Evolutionary conservation across 1,140 invertebrate genomes (phyloP), one percentile per base, ranked within the genome.

Genomic region (Diachasmimorpha longicaudata): DNA sequence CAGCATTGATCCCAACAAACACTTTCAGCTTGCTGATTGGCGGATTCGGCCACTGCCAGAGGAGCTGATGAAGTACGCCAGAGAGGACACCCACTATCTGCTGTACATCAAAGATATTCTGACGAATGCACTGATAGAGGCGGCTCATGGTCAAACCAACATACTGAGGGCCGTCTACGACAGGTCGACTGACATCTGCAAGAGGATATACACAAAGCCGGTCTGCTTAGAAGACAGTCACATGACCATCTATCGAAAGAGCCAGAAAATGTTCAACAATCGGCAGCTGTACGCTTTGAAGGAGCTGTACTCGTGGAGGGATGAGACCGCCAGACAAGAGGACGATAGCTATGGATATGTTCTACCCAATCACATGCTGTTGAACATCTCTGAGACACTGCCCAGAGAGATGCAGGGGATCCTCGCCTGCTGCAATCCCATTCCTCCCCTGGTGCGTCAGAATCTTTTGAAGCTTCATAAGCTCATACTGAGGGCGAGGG

Each of bases 1-100:
- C 84, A 88, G 92, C 21, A 88, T 98, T 13, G 89, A 93, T 78
- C 91, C 94, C 0, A 94, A 99, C 82, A 99, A 99, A 89, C 92
- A 93, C 74, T 97, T 95, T 85, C 98, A 99, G 86, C 85, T 97
- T 37, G 97, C 97, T 2, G 98, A 99, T 88, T 99, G 98, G 98
- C 93, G 98, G 76, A 96, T 98, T 82, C 93, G 97, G 67, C 98
- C 98, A 0, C 87, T 99, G 39, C 95, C 96, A 0, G 90, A 93
- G 31, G 94, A 96, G 81, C 90, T 99, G 80, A 88, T 96, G 1
- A 90, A 93, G 72, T 99, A 99, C 89, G 98, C 98, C 0, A 90
- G 98, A 36, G 92, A 94, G 83, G 98, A 99, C 86, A 99, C 98
- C 0, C 98, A 68, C 31, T 68, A 42, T 16, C 36, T 68, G 4